phyloP scores from a whole-genome alignment of 1,140 invertebrate species.

The Cataglyphis hispanica region DNA sequence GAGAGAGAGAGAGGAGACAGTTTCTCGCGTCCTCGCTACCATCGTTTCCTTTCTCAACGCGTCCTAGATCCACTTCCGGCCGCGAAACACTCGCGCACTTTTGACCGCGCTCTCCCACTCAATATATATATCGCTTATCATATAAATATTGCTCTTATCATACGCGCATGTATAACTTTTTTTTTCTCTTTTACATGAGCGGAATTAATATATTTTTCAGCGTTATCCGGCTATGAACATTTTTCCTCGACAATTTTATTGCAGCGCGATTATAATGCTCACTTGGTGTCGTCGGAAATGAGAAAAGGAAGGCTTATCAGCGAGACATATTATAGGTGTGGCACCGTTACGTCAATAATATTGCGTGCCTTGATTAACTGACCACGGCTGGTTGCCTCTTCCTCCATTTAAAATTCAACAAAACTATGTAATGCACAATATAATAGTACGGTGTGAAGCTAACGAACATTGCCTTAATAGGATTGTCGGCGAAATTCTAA shows the following conservation, averaged over 20 bases:
- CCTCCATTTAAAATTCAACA: conserved; percentile 56
- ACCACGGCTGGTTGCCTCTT: conserved; percentile 51
- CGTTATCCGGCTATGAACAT: neutral
- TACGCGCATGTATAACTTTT: neutral
- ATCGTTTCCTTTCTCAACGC: conserved; percentile 16
- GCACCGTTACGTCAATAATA: conserved; percentile 50
- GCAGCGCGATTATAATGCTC: conserved; percentile 17
- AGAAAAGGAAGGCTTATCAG: conserved; percentile 32
- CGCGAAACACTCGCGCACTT: neutral
- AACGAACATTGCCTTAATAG: conserved; percentile 48
- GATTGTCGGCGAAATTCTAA: conserved; percentile 1
- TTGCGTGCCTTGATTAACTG: conserved; percentile 50
- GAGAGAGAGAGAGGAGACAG: neutral
- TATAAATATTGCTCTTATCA: neutral
- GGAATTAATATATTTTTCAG: neutral
- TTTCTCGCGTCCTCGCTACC: neutral
- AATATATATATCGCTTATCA: neutral
- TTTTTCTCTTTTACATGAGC: neutral
- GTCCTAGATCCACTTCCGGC: conserved; percentile 26
- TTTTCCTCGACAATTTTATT: conserved; percentile 8
- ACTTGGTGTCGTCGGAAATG: neutral
- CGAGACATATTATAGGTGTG: conserved; percentile 35
- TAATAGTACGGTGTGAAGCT: conserved; percentile 5
- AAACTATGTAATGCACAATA: conserved; percentile 9
- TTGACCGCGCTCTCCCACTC: neutral